Evolutionary conservation across 2,113 vertebrate genomes (phyloP).

Genomic region (Perca schrenkii): DNA sequence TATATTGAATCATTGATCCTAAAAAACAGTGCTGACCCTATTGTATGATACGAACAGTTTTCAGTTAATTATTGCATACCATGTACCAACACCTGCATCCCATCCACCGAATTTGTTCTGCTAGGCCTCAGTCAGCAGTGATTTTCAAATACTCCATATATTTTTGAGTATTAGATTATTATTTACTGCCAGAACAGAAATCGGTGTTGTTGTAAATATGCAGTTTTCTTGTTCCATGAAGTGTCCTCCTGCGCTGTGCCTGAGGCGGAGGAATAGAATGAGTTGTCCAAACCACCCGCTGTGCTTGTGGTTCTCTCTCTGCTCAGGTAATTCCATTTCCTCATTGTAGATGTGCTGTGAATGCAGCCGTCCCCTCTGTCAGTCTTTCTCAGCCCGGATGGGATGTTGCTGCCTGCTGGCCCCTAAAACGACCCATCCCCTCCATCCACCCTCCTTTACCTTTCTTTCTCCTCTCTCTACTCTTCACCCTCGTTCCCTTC

Average conservation of each 20-base stretch:
- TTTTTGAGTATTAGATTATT: neutral
- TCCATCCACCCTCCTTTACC: neutral
- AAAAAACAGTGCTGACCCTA: neutral
- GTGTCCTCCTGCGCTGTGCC: slow-evolving; percentile 6
- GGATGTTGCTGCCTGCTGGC: neutral
- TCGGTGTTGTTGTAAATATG: neutral
- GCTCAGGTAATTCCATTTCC: slow-evolving; percentile 56
- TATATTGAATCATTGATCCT: neutral
- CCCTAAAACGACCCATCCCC: neutral
- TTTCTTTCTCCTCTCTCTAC: neutral
- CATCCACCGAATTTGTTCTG: neutral
- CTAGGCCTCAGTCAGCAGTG: neutral
- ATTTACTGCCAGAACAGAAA: neutral
- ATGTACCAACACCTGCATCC: neutral
- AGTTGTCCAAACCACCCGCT: slow-evolving; percentile 46
- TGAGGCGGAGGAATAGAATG: slow-evolving; percentile 3
- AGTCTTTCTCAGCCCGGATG: slow-evolving; percentile 25
- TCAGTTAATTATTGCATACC: neutral
- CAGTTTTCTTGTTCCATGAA: neutral
- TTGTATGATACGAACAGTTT: neutral
- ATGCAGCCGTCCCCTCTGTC: slow-evolving; percentile 17
- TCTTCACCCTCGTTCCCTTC: neutral
- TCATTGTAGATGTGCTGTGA: slow-evolving; percentile 21
- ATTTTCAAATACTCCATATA: neutral
- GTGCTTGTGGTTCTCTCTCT: slow-evolving; percentile 28